Evolutionary conservation across 2,797 vertebrate species (phyloP), one percentile per base, ranked within the genome.

Genomic region (Fistularia commersonii): DNA sequence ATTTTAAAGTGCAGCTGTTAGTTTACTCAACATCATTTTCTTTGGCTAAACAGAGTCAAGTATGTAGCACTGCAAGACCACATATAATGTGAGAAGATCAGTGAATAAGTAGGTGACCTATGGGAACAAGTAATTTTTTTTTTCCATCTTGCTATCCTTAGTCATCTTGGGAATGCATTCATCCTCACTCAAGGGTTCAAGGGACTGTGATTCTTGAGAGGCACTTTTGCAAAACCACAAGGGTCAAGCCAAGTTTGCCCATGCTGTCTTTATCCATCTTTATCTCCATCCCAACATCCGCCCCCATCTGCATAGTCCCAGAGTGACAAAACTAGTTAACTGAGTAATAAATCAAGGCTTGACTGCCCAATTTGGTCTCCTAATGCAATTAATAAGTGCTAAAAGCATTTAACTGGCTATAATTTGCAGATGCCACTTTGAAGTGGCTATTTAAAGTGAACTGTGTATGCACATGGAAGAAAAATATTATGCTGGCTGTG

Each of bases 381-480:
- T 90, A 89, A 90, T 90, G 84, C 70, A 89, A 90, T 90, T 89
- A 90, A 90, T 90, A 90, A 78, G 76, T 82, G 86, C 81, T 90
- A 89, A 89, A 89, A 86, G 85, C 82, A 79, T 81, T 89, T 90
- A 89, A 90, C 81, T 72, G 69, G 73, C 76, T 64, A 61, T 87
- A 81, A 89, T 87, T 87, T 86, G 82, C 9, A 63, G 78, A 79
- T 81, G 86, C 76, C 85, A 89, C 83, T 89, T 88, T 82, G 63
- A 83, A 74, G 72, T 55, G 65, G 77, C 69, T 74, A 67, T 86
- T 86, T 76, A 75, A 81, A 58, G 64, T 64, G 81, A 84, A 77
- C 68, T 72, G 72, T 68, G 61, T 41, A 63, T 42, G 51, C 37
- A 39, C 12, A n/a, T 45, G 49, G 61, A 74, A 65, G 61, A 75